Evolutionary conservation across 2,113 vertebrate species (phyloP).

Genomic region (Equus przewalskii): DNA sequence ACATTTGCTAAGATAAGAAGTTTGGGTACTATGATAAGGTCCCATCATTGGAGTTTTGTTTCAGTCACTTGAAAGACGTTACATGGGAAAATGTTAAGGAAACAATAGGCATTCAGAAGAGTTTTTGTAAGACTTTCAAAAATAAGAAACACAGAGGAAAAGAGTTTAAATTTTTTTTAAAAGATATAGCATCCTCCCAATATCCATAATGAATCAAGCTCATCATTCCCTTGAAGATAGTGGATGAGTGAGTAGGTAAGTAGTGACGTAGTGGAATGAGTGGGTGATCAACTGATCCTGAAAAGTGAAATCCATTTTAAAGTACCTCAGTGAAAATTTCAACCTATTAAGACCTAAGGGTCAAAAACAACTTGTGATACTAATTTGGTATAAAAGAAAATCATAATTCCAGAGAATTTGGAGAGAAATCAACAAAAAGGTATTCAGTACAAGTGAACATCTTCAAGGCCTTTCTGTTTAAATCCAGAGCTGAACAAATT

Average conservation of each 20-base stretch:
- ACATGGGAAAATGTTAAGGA: slow-evolving; percentile 53
- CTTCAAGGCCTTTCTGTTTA: slow-evolving; percentile 68
- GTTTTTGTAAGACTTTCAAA: slow-evolving; percentile 67
- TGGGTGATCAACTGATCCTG: slow-evolving; percentile 52
- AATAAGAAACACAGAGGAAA: neutral
- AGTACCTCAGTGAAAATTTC: slow-evolving; percentile 50
- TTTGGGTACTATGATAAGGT: slow-evolving; percentile 19
- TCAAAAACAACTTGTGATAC: slow-evolving; percentile 55
- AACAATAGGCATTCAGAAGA: slow-evolving; percentile 49
- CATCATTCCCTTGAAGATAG: slow-evolving; percentile 26
- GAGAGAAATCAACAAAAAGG: slow-evolving; percentile 58
- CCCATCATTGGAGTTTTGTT: slow-evolving; percentile 5
- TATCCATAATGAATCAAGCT: slow-evolving; percentile 45
- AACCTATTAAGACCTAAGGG: slow-evolving; percentile 48
- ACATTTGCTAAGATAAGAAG: slow-evolving; percentile 59
- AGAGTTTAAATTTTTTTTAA: slow-evolving; percentile 7
- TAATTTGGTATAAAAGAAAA: slow-evolving; percentile 60
- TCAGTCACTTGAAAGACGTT: slow-evolving; percentile 56
- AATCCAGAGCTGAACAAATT: slow-evolving; percentile 74
- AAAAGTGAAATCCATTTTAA: slow-evolving; percentile 71
- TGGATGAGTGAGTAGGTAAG: neutral
- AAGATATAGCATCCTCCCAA: slow-evolving; percentile 28
- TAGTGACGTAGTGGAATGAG: neutral
- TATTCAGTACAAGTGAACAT: slow-evolving; percentile 58
- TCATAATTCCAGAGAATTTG: slow-evolving; percentile 41